A percentile compares a stretch with the other conserved stretches of the same genome.
These are phyloP conservation scores for Gymnocypris eckloni DNA, from an alignment of 2,797 vertebrate species.

Conservation along the genomic window DNA sequence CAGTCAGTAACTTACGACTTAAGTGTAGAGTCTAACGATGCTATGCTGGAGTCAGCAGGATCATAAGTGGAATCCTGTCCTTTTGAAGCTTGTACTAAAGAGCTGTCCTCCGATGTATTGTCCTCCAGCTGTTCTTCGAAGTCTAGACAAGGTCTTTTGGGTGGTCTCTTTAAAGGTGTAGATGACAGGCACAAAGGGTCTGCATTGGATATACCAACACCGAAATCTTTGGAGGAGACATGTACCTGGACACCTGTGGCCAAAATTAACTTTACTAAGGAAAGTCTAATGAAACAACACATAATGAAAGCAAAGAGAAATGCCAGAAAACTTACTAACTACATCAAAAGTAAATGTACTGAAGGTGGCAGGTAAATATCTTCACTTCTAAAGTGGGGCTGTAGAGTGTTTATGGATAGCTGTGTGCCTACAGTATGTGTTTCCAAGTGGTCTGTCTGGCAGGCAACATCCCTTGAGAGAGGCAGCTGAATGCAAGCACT, in stretches of 20 bases:
- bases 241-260: not conserved
- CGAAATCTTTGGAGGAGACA: not conserved
- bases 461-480: too few species aligned
- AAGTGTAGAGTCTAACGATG: not conserved
- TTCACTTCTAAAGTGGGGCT: too few species aligned
- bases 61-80: not conserved
- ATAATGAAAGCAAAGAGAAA: constrained; percentile 3
- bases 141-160: not conserved
- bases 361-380: not conserved
- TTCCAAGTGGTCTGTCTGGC: too few species aligned
- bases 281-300: not conserved
- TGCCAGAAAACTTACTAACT: not conserved
- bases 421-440: too few species aligned
- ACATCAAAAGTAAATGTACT: not conserved
- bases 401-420: too few species aligned
- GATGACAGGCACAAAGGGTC: not conserved
- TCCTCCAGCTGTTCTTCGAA: not conserved
- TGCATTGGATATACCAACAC: not conserved
- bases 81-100: not conserved
- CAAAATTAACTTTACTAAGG: not conserved
- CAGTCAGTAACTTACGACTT: not conserved
- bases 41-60: not conserved
- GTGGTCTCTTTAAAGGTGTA: constrained; percentile 7
- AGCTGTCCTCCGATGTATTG: not conserved
- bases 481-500: too few species aligned